These are phyloP conservation scores for Myxocyprinus asiaticus DNA, from an alignment of 2,113 vertebrate species.

Conservation along the genomic window DNA sequence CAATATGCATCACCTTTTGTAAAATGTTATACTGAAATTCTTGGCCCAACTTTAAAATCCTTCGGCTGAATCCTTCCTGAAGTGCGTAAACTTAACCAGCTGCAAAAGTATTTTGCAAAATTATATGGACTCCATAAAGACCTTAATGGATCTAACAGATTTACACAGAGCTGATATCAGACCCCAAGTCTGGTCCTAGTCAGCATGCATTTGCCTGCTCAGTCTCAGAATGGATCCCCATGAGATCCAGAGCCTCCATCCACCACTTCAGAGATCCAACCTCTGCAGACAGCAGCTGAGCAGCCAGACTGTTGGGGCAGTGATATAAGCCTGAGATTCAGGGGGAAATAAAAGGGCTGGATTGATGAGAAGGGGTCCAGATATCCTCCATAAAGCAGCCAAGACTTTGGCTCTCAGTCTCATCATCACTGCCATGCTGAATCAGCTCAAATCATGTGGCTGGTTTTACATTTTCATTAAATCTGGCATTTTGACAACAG, in stretches of 20 bases:
- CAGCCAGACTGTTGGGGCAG: background rate
- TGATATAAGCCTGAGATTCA: slow-evolving; percentile 40
- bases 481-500: slow-evolving; percentile 41
- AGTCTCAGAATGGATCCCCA: background rate
- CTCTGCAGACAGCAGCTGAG: background rate
- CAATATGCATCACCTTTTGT: too few species aligned
- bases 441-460: slow-evolving; percentile 35
- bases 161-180: slow-evolving; percentile 28
- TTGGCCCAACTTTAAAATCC: too few species aligned
- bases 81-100: too few species aligned
- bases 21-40: too few species aligned
- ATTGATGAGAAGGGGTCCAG: slow-evolving; percentile 44
- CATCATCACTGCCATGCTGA: slow-evolving; percentile 33
- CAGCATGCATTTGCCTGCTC: background rate
- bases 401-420: slow-evolving; percentile 40
- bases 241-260: background rate
- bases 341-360: slow-evolving; percentile 37
- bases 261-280: background rate
- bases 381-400: slow-evolving; percentile 47
- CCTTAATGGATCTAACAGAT: slow-evolving; percentile 25
- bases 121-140: slow-evolving; percentile 37
- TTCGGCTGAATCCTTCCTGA: too few species aligned
- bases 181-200: slow-evolving; percentile 14
- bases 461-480: slow-evolving; percentile 28
- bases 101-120: background rate